A percentile compares a stretch with the other conserved stretches of the same genome.
phyloP scores from a whole-genome alignment of 2,888 invertebrate species.

The Drosophila putrida region DNA sequence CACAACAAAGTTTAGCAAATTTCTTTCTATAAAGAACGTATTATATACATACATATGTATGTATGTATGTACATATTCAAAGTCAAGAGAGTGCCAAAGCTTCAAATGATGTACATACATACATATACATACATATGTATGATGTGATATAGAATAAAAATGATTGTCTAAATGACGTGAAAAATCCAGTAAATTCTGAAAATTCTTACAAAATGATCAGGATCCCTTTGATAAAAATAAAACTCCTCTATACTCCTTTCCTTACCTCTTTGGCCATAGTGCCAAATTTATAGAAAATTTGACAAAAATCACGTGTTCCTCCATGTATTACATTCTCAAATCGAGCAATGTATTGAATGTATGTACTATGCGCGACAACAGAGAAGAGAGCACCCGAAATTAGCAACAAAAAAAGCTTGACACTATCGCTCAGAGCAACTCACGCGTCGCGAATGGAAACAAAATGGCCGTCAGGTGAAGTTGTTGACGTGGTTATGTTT shows the following conservation, averaged over 20 bases:
- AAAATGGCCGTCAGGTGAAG: constrained; percentile 69
- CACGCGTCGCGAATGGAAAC: constrained; percentile 54
- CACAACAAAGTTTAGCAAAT: constrained; percentile 43
- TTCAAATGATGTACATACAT: constrained; percentile 36
- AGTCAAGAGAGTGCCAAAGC: constrained; percentile 40
- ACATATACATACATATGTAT: too few species aligned
- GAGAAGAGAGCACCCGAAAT: constrained; percentile 53
- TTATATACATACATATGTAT: constrained; percentile 24
- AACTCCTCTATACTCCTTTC: neutral
- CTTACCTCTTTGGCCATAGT: neutral
- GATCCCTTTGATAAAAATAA: neutral
- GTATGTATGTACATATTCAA: constrained; percentile 1
- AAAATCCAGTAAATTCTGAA: constrained; percentile 11
- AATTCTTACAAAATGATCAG: too few species aligned
- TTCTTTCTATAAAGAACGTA: constrained; percentile 57
- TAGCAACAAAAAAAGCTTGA: constrained; percentile 58
- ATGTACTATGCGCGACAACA: constrained; percentile 12
- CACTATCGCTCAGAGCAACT: constrained; percentile 45
- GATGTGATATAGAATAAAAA: constrained; percentile 33
- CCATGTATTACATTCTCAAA: neutral
- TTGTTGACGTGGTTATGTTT: constrained; percentile 58
- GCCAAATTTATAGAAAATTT: constrained; percentile 4
- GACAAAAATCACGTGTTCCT: constrained; percentile 29
- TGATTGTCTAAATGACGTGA: constrained; percentile 43
- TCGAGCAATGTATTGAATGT: neutral